phyloP scores from a whole-genome alignment of 1,140 invertebrate genomes.

The Drosophila funebris region DNA sequence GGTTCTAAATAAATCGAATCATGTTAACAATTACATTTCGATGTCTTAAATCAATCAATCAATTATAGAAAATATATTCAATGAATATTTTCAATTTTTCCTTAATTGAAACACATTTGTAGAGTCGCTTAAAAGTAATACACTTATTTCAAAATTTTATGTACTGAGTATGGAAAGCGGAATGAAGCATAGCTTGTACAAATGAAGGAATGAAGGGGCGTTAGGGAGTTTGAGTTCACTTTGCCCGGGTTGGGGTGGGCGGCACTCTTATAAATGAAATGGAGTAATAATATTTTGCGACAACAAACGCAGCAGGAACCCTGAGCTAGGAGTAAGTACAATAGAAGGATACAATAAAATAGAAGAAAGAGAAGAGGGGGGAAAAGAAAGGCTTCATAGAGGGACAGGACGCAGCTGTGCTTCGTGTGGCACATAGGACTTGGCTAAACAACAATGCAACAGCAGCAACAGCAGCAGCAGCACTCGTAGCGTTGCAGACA shows the following conservation, averaged over 20 bases:
- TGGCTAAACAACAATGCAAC: constrained; percentile 51
- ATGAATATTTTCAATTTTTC: not conserved
- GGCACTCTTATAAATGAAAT: constrained; percentile 82
- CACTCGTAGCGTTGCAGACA: constrained; percentile 54
- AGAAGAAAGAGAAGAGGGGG: not conserved
- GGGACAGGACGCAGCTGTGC: constrained; percentile 19
- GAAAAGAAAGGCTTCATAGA: constrained; percentile 12
- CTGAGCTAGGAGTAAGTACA: constrained; percentile 13
- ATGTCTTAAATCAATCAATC: too few relatives aligned
- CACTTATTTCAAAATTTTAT: not conserved
- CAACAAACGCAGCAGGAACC: constrained; percentile 57
- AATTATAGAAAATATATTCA: not conserved
- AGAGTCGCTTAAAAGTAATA: constrained; percentile 1
- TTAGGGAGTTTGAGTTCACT: not conserved
- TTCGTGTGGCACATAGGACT: constrained; percentile 6
- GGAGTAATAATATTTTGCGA: constrained; percentile 82
- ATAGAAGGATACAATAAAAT: constrained; percentile 27
- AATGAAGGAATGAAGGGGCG: not conserved
- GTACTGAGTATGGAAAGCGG: constrained; percentile 17
- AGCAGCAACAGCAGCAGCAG: constrained; percentile 40
- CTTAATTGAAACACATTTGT: not conserved
- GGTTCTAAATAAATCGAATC: too few relatives aligned
- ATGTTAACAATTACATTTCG: too few relatives aligned
- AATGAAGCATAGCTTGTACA: constrained; percentile 35
- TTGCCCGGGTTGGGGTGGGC: not conserved